Evolutionary conservation across 2,797 vertebrate genomes (phyloP).

Genomic region (Scomberomorus guttatus): DNA sequence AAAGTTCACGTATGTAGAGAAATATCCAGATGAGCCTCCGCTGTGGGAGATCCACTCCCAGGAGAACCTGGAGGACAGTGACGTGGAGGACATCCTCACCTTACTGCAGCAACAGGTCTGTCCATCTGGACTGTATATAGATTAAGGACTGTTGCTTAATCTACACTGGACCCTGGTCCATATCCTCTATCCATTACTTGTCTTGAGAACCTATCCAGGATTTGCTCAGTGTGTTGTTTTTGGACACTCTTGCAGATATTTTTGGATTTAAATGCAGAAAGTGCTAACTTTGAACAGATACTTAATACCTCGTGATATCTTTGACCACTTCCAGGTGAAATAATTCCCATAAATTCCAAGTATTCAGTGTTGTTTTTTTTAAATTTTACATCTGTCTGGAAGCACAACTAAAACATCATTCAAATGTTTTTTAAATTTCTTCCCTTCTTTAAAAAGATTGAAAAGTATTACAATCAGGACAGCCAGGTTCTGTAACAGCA

Average conservation of each 20-base stretch:
- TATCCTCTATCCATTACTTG: background rate
- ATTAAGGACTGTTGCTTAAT: too few species aligned
- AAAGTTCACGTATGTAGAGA: conserved; percentile 96
- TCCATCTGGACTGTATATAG: background rate
- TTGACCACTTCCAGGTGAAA: too few species aligned
- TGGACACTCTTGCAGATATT: background rate
- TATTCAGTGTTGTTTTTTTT: too few species aligned
- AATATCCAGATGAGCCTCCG: conserved; percentile 95
- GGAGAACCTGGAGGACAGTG: conserved; percentile 93
- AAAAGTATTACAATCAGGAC: background rate
- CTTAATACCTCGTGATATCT: too few species aligned
- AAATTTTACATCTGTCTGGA: too few species aligned
- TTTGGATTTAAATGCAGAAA: background rate
- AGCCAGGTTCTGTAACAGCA: background rate
- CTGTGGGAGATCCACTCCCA: conserved; percentile 93
- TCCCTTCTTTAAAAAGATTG: too few species aligned
- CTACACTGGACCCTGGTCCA: background rate
- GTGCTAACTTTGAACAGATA: background rate
- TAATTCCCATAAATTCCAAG: too few species aligned
- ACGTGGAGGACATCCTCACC: conserved; percentile 87
- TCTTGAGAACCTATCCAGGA: background rate
- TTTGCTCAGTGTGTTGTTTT: background rate
- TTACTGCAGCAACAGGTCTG: conserved; percentile 93
- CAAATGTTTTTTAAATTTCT: too few species aligned
- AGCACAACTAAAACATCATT: too few species aligned